Percentiles rank a stretch among this genome's conserved stretches.
phyloP scores from a whole-genome alignment of 2,888 invertebrate genomes.

The Coenonympha glycerion region DNA sequence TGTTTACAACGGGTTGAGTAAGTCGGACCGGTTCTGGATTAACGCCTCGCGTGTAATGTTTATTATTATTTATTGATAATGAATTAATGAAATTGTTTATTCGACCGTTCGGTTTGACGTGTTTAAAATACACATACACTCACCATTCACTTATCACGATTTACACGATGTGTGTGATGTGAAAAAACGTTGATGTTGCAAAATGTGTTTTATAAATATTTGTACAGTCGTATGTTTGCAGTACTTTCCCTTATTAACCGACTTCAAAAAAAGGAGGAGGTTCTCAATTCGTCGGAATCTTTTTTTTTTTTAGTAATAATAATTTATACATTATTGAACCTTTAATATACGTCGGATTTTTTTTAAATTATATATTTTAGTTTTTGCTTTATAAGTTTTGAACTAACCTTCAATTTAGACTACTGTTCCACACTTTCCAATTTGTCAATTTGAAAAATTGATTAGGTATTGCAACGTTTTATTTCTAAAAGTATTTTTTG shows the following conservation, averaged over 20 bases:
- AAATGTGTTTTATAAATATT: not conserved
- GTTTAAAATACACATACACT: not conserved
- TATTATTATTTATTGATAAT: not conserved
- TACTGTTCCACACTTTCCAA: no score
- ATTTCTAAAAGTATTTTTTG: no score
- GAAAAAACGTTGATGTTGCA: not conserved
- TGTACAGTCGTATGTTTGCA: not conserved
- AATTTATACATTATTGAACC: no score
- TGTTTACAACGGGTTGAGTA: constrained; percentile 32
- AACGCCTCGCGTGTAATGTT: constrained; percentile 1
- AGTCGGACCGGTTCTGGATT: constrained; percentile 42
- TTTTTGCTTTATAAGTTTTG: no score
- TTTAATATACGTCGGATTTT: no score
- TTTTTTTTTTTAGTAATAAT: no score
- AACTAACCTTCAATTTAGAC: no score
- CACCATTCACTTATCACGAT: constrained; percentile 3
- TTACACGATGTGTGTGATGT: not conserved
- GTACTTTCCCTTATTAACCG: not conserved
- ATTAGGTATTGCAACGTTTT: no score
- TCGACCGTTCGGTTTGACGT: not conserved
- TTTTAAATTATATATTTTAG: no score
- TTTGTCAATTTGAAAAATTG: no score
- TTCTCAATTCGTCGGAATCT: no score
- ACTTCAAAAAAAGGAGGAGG: no score
- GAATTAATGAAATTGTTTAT: not conserved